Evolutionary conservation across 2,797 vertebrate genomes (phyloP).

Genomic region (Periparus ater): DNA sequence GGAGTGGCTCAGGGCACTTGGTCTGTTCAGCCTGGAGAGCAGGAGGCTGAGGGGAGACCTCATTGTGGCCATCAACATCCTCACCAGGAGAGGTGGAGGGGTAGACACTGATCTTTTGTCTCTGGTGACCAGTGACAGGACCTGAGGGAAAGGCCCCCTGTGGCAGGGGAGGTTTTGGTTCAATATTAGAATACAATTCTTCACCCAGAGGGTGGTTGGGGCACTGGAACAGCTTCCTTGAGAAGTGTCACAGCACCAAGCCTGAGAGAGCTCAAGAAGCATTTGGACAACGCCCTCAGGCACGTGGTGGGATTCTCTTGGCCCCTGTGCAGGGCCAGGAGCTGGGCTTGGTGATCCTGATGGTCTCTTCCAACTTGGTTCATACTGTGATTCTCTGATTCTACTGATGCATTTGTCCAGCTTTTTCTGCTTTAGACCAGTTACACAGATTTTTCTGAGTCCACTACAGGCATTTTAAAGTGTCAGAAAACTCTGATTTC

Average conservation of each 20-base stretch:
- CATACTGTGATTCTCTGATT: neutral
- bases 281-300: neutral
- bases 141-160: rapidly evolving
- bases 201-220: neutral
- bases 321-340: neutral
- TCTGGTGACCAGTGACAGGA: neutral
- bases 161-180: neutral
- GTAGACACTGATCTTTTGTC: neutral
- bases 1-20: neutral
- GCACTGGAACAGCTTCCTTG: neutral
- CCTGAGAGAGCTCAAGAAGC: neutral
- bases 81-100: rapidly evolving
- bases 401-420: neutral
- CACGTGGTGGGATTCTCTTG: neutral
- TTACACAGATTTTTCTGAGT: neutral
- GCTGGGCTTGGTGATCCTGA: neutral
- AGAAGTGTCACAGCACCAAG: neutral
- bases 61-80: neutral
- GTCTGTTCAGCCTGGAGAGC: neutral
- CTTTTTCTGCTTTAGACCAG: conserved; percentile 18
- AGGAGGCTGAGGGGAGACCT: neutral
- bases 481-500: neutral
- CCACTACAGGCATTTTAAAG: neutral
- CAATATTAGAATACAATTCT: neutral
- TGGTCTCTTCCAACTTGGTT: neutral